These are phyloP conservation scores for Arrhopalites spinosus DNA, from an alignment of 2,888 invertebrate species.

Conservation along the genomic window DNA sequence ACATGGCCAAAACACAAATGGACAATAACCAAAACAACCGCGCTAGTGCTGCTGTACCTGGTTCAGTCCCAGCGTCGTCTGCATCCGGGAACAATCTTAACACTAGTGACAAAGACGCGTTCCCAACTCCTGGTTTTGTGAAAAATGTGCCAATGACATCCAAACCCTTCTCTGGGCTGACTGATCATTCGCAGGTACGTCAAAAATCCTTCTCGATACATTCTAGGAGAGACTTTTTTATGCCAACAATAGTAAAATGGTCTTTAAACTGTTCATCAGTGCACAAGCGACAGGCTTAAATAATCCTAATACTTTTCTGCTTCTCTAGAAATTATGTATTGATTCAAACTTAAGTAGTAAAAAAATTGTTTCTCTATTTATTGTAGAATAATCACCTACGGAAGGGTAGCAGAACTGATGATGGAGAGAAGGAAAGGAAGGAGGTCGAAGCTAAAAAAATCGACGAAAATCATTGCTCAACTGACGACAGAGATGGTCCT, in stretches of 20 bases:
- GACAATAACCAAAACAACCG: slow-evolving; percentile 35
- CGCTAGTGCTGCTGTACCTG: slow-evolving; percentile 32
- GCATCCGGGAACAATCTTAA: slow-evolving; percentile 40
- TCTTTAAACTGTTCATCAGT: too few relatives aligned
- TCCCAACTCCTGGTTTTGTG: slow-evolving; percentile 52
- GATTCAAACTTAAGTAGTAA: too few relatives aligned
- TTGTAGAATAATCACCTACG: slow-evolving; percentile 32
- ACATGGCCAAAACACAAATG: slow-evolving; percentile 47
- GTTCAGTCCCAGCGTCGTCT: slow-evolving; percentile 21
- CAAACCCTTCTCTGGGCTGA: slow-evolving; percentile 54
- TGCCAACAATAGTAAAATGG: too few relatives aligned
- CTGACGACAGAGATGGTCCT: slow-evolving; percentile 54
- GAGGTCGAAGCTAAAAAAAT: slow-evolving; percentile 38
- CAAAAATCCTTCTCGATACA: too few relatives aligned
- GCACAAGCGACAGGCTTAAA: too few relatives aligned
- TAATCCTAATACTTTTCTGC: too few relatives aligned
- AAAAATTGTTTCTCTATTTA: too few relatives aligned
- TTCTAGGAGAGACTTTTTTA: too few relatives aligned
- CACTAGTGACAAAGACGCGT: slow-evolving; percentile 54
- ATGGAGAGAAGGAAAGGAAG: slow-evolving; percentile 36
- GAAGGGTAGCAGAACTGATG: slow-evolving; percentile 50
- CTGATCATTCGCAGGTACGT: slow-evolving; percentile 54
- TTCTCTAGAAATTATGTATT: too few relatives aligned
- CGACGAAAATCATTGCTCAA: slow-evolving; percentile 55
- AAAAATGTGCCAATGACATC: slow-evolving; percentile 55